Evolutionary conservation across 2,888 invertebrate genomes (phyloP), one percentile per base, ranked within the genome.

Genomic region (Dolichomitus sp.): DNA sequence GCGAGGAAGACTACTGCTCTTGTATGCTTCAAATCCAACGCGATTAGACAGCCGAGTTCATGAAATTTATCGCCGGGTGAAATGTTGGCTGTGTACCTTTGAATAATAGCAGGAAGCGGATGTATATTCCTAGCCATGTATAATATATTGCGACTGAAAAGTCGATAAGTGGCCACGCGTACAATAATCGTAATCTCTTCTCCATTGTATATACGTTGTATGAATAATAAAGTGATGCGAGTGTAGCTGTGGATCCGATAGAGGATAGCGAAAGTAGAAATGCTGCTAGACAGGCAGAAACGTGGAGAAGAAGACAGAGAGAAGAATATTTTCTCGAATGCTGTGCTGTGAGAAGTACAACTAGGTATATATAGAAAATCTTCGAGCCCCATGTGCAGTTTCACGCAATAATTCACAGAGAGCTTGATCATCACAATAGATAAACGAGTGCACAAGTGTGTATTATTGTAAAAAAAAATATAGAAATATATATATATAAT

Each of bases 261-360:
- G 66, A 83, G 50, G 52, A 68, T 76, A 75, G 81, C 73, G 78
- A 65, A 48, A 84, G 66, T 70, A 48, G 57, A 74, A 52, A 65
- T 81, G 76, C 77, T 84, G 79, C 82, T 77, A 78, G 78, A 85
- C 75, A 72, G 77, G 68, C 70, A 80, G 61, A 80, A 63, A 52
- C 61, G 45, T 57, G 57, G 73, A 76, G 79, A 84, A 76, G 78
- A 84, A 76, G 80, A 75, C 63, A 78, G 68, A 84, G 57, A 80
- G 73, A 81, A 76, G 33, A 61, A 50, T 59, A 68, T 57, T 40
- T 45, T 73, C 84, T 83, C 80, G 68, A 83, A 83, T 83, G 80
- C 83, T 83, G 83, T 83, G 83, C 83, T 68, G 72, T 76, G 63
- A 73, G n/a, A 48, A 73, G 68, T 79, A 83, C 75, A 74, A 79